These are phyloP conservation scores for Thrips palmi DNA, from an alignment of 1,140 invertebrate species.

Conservation along the genomic window DNA sequence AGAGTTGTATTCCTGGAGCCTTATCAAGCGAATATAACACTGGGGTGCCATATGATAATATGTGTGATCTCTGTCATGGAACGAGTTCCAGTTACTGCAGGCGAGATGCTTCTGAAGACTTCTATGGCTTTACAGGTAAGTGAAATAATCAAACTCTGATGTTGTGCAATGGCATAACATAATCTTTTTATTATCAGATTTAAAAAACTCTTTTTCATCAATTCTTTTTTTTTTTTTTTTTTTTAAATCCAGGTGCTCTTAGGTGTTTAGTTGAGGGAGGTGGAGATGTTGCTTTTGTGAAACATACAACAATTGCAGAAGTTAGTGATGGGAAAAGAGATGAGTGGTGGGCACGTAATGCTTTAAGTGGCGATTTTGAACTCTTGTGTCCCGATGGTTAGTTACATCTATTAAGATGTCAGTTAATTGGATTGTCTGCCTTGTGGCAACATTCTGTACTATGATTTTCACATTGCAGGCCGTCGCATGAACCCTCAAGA, in stretches of 20 bases:
- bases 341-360: constrained; percentile 85
- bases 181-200: background rate
- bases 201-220: constrained; percentile 3
- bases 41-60: constrained; percentile 64
- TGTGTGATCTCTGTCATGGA: constrained; percentile 89
- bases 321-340: constrained; percentile 76
- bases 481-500: constrained; percentile 32
- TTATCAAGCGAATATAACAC: constrained; percentile 67
- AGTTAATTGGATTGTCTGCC: background rate
- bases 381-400: constrained; percentile 81
- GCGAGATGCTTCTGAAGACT: constrained; percentile 71
- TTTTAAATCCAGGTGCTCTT: constrained; percentile 56
- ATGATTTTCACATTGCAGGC: background rate
- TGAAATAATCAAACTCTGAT: too few species aligned
- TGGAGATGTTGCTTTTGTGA: constrained; percentile 87
- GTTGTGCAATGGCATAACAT: too few species aligned
- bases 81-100: constrained; percentile 62
- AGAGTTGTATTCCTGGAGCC: constrained; percentile 78
- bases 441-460: background rate
- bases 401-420: too few species aligned
- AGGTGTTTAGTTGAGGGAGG: constrained; percentile 87
- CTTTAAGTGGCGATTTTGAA: constrained; percentile 81
- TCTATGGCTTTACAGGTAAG: constrained; percentile 62
- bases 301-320: constrained; percentile 78
- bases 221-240: constrained; percentile 3